Conservation (phyloP, 2,797 vertebrate genomes). For the Macroramphosus scolopax region DNA sequence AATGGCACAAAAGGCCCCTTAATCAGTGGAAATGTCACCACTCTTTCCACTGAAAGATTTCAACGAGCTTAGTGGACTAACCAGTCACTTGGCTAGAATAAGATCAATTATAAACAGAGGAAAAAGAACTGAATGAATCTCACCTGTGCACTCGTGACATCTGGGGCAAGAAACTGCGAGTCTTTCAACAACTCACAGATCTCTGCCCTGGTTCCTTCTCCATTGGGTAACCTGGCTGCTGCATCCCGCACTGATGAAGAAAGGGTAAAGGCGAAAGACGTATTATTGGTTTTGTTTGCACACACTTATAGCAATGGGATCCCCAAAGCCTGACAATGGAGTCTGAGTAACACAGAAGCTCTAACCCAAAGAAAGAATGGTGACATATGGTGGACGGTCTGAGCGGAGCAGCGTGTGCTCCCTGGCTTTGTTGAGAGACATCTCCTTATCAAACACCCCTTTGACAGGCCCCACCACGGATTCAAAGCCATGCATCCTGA, state of each 20-base stretch:
- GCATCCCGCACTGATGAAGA: constrained; percentile 87
- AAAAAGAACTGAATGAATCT: constrained; percentile 8
- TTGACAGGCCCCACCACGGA: constrained; percentile 97
- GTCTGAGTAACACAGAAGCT: not conserved
- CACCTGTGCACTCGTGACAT: constrained; percentile 98
- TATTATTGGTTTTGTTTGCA: not conserved
- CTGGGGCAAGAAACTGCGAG: constrained; percentile 96
- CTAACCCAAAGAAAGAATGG: constrained; percentile 95
- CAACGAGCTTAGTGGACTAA: too few species aligned
- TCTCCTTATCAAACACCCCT: constrained; percentile 98
- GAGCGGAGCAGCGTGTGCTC: constrained; percentile 96
- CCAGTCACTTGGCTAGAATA: too few species aligned
- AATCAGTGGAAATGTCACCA: not conserved
- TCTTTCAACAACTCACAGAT: constrained; percentile 98
- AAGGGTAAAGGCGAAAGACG: not conserved
- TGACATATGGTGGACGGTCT: constrained; percentile 94
- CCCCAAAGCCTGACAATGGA: too few species aligned
- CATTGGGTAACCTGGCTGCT: constrained; percentile 94
- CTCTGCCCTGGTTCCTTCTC: constrained; percentile 95
- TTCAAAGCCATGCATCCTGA: constrained; percentile 97
- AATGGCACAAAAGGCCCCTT: constrained; percentile 4
- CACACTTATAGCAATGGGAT: not conserved
- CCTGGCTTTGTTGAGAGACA: constrained; percentile 97
- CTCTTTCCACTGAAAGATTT: too few species aligned
- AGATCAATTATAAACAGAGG: too few species aligned